Evolutionary conservation across 1,140 invertebrate genomes (phyloP).

Genomic region (Trypoxylus dichotomus): DNA sequence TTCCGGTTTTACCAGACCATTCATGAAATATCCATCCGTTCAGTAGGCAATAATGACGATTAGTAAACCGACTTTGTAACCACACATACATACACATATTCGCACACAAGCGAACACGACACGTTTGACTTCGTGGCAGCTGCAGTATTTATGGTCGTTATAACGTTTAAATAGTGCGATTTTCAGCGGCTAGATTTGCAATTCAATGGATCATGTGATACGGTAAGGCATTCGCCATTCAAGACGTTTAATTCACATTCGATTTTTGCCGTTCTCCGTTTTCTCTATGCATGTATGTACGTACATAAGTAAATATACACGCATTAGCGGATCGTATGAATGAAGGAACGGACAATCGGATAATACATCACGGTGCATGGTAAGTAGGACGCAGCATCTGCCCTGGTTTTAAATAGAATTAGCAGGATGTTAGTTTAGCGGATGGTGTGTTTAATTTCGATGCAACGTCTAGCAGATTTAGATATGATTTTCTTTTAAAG

Average conservation of each 20-base stretch:
- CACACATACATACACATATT: not conserved
- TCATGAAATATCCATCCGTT: constrained; percentile 11
- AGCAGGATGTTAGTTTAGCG: not conserved
- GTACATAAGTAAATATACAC: not conserved
- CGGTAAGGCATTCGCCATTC: not conserved
- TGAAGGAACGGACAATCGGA: not conserved
- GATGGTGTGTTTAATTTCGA: not conserved
- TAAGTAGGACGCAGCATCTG: not conserved
- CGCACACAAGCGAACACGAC: not conserved
- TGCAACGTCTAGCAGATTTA: not conserved
- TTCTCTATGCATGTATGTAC: not conserved
- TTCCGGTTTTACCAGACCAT: not conserved
- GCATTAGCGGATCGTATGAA: not conserved
- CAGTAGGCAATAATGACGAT: not conserved
- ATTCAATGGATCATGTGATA: not conserved
- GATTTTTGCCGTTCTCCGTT: not conserved
- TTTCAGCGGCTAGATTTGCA: not conserved
- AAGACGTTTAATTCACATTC: not conserved
- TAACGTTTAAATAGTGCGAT: not conserved
- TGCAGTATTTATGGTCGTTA: not conserved
- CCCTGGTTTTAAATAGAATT: not conserved
- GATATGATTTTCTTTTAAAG: too few species aligned
- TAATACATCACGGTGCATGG: not conserved
- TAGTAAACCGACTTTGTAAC: not conserved
- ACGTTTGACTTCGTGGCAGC: not conserved